Base-by-base conservation (phyloP, 2,797 vertebrate species). In the Silurus aristotelis region DNA sequence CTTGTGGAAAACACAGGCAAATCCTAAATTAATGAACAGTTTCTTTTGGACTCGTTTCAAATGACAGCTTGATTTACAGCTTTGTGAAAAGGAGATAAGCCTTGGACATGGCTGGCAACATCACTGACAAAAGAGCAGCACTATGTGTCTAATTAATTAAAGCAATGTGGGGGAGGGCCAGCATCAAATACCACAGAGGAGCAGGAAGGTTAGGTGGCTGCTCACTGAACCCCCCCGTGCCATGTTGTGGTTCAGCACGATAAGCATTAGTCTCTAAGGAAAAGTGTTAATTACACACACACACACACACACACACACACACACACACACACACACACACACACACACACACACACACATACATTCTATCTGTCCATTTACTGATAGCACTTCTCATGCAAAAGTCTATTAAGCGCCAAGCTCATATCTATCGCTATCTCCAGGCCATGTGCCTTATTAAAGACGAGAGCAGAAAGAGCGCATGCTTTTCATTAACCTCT, bases 141-240 rank as follows among this genome's bases (percentile, higher is more conserved):
- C 90, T 91, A 94, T 94, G 94, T 93, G 90, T 90, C 92, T 87
- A 93, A 93, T 94, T 93, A 93, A 95, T 94, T 93, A 93, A 92
- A 67, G 83, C 63, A 48, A 55, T 13, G 43, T 38, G 76, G 73
- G 73, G n/a, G 52, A 48, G 86, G 84, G 58, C n/a, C 14, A 5
- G 82, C 85, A 84, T 88, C 73, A 82, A 86, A 86, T 75, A 84
- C 71, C 84, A 75, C 58, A 63, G 63, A 10, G 67, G 67, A 83
- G 82, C 64, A 78, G 17, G 55, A 70, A 82, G 60, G 75, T 83
- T 85, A 84, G 77, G 46, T 19, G 60, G 56, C 70, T 52, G 83
- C 71, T 63, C 82, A 27, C 48, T 85, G 80, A 83, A 67, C 66
- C 80, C 77, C 77, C 38, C 2, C 79, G 60, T 58, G 68, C 70